These are phyloP conservation scores for Hydropsyche tenuis DNA, from an alignment of 1,140 invertebrate genomes.

Conservation along the genomic window DNA sequence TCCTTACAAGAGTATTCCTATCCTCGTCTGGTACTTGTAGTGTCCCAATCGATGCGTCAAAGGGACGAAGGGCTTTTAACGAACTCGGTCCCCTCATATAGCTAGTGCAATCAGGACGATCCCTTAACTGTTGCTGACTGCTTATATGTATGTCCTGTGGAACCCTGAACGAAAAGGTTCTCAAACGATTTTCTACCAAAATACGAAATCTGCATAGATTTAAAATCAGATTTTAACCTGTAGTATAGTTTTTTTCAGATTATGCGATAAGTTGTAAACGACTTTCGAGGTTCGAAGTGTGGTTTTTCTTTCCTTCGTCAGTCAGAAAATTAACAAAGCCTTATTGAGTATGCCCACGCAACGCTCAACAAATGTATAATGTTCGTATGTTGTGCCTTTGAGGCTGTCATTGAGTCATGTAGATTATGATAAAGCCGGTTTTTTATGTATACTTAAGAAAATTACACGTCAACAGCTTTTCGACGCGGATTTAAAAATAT, in stretches of 20 bases:
- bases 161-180: conserved; percentile 14
- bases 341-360: conserved; percentile 18
- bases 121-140: conserved; percentile 45
- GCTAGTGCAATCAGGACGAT: conserved; percentile 38
- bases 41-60: conserved; percentile 37
- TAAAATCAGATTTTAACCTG: background rate
- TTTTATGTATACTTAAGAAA: background rate
- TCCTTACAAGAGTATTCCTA: background rate
- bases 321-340: conserved; percentile 1
- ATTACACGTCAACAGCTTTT: background rate
- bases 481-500: no score
- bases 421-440: background rate
- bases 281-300: background rate
- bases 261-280: background rate
- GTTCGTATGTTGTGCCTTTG: background rate
- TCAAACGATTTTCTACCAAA: conserved; percentile 1
- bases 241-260: background rate
- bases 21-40: background rate
- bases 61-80: conserved; percentile 45
- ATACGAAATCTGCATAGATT: background rate
- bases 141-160: background rate
- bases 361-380: background rate
- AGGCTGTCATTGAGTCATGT: conserved; percentile 7
- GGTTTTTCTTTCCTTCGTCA: background rate
- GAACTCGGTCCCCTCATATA: conserved; percentile 41